Evolutionary conservation across 2,113 vertebrate genomes (phyloP).

Genomic region (Megalops atlanticus): DNA sequence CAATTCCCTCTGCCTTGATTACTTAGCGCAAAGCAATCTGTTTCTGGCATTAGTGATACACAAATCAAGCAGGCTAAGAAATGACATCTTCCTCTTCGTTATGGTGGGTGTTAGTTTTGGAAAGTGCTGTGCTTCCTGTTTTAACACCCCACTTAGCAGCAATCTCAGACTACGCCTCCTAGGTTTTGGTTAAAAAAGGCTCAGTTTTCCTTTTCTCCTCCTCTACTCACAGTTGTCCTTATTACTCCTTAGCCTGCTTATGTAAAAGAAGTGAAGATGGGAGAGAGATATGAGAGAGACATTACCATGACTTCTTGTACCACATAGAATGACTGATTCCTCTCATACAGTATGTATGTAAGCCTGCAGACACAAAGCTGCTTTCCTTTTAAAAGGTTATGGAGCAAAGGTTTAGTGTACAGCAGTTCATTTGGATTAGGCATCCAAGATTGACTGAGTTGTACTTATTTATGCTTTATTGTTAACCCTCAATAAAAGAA

Average conservation of each 20-base stretch:
- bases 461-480: background rate
- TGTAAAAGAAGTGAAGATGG: background rate
- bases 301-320: background rate
- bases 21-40: slow-evolving; percentile 1
- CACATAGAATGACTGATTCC: background rate
- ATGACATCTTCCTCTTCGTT: slow-evolving; percentile 25
- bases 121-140: slow-evolving; percentile 14
- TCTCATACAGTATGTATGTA: too few species aligned
- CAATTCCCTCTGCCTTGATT: slow-evolving; percentile 19
- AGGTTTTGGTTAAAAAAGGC: background rate
- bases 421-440: background rate
- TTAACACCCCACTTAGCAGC: slow-evolving; percentile 27
- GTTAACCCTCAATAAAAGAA: background rate
- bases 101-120: slow-evolving; percentile 26
- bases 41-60: slow-evolving; percentile 18
- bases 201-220: background rate
- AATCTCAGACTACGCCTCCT: slow-evolving; percentile 7
- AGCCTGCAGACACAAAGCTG: background rate
- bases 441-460: background rate
- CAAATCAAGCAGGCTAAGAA: slow-evolving; percentile 30
- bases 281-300: background rate
- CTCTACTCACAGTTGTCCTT: background rate
- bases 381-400: background rate
- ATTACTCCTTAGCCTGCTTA: too few species aligned
- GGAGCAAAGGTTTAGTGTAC: background rate